A percentile compares a stretch with the other conserved stretches of the same genome.
Evolutionary conservation across 2,797 vertebrate species (phyloP).

Genomic region (Myioborus melanocephalus): DNA sequence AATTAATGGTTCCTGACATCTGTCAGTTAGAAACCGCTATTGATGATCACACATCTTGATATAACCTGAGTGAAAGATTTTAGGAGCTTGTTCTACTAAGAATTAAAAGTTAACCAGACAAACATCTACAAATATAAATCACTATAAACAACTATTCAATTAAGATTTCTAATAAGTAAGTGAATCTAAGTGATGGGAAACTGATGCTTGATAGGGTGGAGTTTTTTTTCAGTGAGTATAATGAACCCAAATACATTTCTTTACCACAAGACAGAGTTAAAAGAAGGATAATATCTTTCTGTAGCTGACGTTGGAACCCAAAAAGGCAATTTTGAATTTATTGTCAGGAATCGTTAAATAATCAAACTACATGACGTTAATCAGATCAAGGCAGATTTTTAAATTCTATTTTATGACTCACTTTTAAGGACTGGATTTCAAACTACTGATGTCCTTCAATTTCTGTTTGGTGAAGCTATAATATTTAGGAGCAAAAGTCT

Average conservation of each 20-base stretch:
- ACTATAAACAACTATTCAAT: background rate
- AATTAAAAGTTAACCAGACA: background rate
- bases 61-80: background rate
- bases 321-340: background rate
- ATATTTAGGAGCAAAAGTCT: background rate
- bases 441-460: background rate
- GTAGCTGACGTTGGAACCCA: background rate
- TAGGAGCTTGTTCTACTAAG: background rate
- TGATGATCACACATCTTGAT: background rate
- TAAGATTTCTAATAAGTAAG: background rate
- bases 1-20: background rate
- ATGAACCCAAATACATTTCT: background rate
- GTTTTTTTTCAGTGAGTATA: background rate
- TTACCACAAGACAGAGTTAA: background rate
- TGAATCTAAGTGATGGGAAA: background rate
- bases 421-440: background rate
- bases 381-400: background rate
- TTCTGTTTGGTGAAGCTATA: background rate
- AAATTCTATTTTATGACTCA: background rate
- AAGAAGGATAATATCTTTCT: background rate
- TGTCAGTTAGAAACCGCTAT: rapidly evolving
- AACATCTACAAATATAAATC: background rate
- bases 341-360: background rate
- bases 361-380: background rate
- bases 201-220: background rate